Evolutionary conservation across 1,140 invertebrate species (phyloP), one percentile per base, ranked within the genome.

Genomic region (Sinella curviseta): DNA sequence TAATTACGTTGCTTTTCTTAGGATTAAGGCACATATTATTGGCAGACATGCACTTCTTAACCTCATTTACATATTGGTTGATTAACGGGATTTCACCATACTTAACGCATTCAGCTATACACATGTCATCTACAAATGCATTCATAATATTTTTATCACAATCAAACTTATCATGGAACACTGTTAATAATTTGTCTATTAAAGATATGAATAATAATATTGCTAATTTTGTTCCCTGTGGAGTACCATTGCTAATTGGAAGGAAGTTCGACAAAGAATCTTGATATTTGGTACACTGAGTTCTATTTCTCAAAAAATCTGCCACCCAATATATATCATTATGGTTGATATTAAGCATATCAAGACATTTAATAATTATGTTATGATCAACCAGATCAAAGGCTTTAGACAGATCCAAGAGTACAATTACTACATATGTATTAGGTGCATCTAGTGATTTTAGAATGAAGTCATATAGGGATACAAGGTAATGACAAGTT

Each of bases 301-400:
- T 48, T 54, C 77, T 24, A 55, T 73, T 54, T 73, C 1, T 48
- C 4, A 78, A 28, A 36, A 78, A 78, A 1, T 31, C 24, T 12
- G 30, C 33, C 3, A 78, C 24, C 77, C 77, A 78, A 26, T 54
- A n/a, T 28, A 78, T 54, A 55, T 73, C 65, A 74, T 74, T 17
- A 54, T 20, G 34, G 28, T 30, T 30, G 0, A 78, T 24, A 2
- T 35, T 35, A 4, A 78, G 1, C 12, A 73, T 55, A 1, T 73
- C 24, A n/a, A 78, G 65, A 36, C n/a, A 28, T 1, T 39, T 26
- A 8, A 78, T 48, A 26, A 78, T 20, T 8, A 78, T 28, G 34
- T 78, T 39, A 55, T 78, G 67, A 28, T 78, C 36, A n/a, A 78
- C 70, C n/a, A 78, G 30, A 28, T 78, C 77, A 74, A 78, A 78